phyloP scores from a whole-genome alignment of 1,140 invertebrate genomes.

The Papilio machaon region DNA sequence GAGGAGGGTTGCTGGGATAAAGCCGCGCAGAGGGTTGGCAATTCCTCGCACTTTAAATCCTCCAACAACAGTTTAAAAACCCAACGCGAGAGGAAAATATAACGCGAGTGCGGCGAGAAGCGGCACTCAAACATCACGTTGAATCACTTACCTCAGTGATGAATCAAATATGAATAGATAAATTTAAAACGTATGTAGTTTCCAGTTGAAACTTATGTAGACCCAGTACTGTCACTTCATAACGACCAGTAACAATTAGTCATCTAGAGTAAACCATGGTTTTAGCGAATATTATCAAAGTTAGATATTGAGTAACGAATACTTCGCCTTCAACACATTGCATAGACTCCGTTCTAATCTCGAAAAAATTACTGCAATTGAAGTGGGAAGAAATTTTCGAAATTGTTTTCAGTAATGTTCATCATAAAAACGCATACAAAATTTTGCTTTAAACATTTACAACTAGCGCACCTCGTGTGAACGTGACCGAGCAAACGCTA shows the following conservation, averaged over 20 bases:
- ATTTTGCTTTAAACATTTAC: not conserved
- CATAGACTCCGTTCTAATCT: too few species aligned
- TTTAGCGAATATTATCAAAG: not conserved
- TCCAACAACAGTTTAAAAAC: conserved; percentile 13
- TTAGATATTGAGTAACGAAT: too few species aligned
- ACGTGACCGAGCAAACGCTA: not conserved
- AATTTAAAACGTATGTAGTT: not conserved
- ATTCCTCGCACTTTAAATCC: conserved; percentile 9
- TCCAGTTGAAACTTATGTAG: not conserved
- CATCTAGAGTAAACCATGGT: not conserved
- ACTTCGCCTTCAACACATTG: too few species aligned
- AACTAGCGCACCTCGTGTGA: not conserved
- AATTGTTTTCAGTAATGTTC: not conserved
- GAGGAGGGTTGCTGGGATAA: conserved; percentile 18
- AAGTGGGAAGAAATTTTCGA: not conserved
- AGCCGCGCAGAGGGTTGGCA: not conserved
- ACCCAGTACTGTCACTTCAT: not conserved
- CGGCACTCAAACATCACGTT: not conserved
- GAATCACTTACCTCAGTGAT: too few species aligned
- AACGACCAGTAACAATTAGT: too few species aligned
- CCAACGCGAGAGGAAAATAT: conserved; percentile 10
- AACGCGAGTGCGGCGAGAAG: not conserved
- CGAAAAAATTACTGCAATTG: not conserved
- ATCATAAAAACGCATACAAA: not conserved
- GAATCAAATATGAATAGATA: not conserved